phyloP scores from a whole-genome alignment of 2,888 invertebrate species.

The Heteropelma amictum region DNA sequence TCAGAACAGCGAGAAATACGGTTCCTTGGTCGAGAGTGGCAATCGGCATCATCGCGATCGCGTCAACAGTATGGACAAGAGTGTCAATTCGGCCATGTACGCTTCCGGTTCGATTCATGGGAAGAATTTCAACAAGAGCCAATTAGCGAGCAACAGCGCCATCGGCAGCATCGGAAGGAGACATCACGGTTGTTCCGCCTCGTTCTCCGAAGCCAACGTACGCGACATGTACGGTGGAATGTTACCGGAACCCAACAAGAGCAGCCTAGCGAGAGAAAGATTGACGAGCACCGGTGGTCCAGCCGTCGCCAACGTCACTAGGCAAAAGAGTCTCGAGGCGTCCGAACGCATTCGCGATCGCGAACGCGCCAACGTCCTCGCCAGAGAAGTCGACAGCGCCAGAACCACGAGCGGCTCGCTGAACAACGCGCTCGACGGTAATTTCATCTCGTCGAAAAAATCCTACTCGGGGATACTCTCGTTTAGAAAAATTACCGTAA shows the following conservation, averaged over 20 bases:
- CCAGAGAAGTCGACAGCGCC: conserved; percentile 62
- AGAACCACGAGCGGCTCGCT: conserved; percentile 72
- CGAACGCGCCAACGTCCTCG: conserved; percentile 52
- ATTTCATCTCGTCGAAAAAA: too few species aligned
- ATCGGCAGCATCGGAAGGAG: conserved; percentile 70
- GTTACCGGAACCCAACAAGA: conserved; percentile 69
- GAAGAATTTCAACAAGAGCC: conserved; percentile 68
- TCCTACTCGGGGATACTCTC: too few species aligned
- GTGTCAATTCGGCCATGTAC: conserved; percentile 68
- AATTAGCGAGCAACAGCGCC: conserved; percentile 57
- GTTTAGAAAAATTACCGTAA: too few species aligned
- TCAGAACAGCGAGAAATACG: conserved; percentile 69
- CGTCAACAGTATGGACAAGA: conserved; percentile 75
- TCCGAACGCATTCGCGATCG: conserved; percentile 78
- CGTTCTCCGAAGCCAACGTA: conserved; percentile 74
- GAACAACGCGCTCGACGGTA: conserved; percentile 57
- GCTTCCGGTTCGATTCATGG: conserved; percentile 67
- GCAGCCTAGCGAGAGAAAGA: conserved; percentile 73
- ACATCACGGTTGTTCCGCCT: conserved; percentile 72
- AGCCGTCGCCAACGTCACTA: conserved; percentile 71
- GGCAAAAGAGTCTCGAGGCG: conserved; percentile 80
- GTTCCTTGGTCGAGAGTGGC: conserved; percentile 70
- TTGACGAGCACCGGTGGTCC: conserved; percentile 53
- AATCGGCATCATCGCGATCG: conserved; percentile 71
- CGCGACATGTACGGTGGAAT: conserved; percentile 70